Evolutionary conservation across 2,797 vertebrate genomes (phyloP).

Genomic region (Distichodus sexfasciatus): DNA sequence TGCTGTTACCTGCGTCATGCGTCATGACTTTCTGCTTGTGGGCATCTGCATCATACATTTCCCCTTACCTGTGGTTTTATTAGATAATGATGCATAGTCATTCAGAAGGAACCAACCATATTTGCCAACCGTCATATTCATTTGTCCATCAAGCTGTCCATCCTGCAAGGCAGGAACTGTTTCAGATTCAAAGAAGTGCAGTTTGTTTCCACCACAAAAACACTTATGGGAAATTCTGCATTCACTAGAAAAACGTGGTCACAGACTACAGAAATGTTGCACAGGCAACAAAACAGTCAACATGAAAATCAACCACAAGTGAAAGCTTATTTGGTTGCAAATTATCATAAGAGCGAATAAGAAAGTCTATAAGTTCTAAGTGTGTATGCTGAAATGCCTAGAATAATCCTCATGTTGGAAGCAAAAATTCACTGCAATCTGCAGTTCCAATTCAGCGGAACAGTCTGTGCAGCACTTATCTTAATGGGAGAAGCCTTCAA

Average conservation of each 20-base stretch:
- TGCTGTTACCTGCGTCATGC: too few species aligned
- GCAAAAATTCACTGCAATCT: too few species aligned
- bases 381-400: too few species aligned
- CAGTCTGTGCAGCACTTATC: too few species aligned
- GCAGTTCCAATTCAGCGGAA: too few species aligned
- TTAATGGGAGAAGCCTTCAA: too few species aligned
- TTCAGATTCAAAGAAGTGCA: conserved; percentile 38
- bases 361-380: too few species aligned
- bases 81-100: neutral
- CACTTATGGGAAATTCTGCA: conserved; percentile 36
- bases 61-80: neutral
- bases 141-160: neutral
- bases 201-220: conserved; percentile 34
- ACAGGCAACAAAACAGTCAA: conserved; percentile 9
- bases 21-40: neutral
- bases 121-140: neutral
- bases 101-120: too few species aligned
- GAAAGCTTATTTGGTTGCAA: neutral
- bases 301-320: neutral
- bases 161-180: neutral
- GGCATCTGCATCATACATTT: neutral
- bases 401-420: too few species aligned
- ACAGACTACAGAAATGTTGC: conserved; percentile 17
- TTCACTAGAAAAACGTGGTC: conserved; percentile 28
- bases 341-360: too few species aligned